These are phyloP conservation scores for Aegypius monachus DNA, from an alignment of 2,113 vertebrate genomes.

Conservation along the genomic window DNA sequence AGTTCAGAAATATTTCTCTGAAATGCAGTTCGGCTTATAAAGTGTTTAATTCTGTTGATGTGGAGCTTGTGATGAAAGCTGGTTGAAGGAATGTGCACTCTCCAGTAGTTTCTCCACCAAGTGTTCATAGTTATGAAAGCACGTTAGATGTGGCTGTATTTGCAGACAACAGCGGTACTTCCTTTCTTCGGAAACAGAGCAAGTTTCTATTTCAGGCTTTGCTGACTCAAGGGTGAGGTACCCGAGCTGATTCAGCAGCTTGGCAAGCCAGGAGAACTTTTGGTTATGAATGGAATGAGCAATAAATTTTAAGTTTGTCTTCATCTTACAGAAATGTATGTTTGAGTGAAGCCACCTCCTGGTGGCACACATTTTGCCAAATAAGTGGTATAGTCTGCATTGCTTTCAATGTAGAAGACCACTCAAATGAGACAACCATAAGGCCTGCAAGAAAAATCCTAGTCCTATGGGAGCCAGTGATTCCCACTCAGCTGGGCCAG, in stretches of 20 bases:
- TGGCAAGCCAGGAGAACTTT: constrained; percentile 21
- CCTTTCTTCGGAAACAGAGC: not conserved
- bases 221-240: constrained; percentile 58
- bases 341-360: constrained; percentile 20
- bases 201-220: constrained; percentile 48
- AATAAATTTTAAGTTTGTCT: constrained; percentile 16
- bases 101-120: not conserved
- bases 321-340: not conserved
- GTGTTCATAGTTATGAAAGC: not conserved
- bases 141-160: not conserved
- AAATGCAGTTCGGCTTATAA: not conserved
- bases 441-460: not conserved
- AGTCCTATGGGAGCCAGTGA: not conserved
- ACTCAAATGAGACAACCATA: not conserved
- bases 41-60: not conserved
- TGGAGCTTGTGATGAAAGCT: not conserved
- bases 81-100: not conserved
- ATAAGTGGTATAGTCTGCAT: not conserved
- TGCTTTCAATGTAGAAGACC: not conserved
- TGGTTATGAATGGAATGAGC: constrained; percentile 29
- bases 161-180: constrained; percentile 14
- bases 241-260: constrained; percentile 52
- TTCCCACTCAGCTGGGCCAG: not conserved
- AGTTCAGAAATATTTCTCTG: not conserved
- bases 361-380: not conserved